A percentile compares a stretch with the other conserved stretches of the same genome.
Conservation (phyloP, 2,888 invertebrate genomes). For the Synergus gifuensis region DNA sequence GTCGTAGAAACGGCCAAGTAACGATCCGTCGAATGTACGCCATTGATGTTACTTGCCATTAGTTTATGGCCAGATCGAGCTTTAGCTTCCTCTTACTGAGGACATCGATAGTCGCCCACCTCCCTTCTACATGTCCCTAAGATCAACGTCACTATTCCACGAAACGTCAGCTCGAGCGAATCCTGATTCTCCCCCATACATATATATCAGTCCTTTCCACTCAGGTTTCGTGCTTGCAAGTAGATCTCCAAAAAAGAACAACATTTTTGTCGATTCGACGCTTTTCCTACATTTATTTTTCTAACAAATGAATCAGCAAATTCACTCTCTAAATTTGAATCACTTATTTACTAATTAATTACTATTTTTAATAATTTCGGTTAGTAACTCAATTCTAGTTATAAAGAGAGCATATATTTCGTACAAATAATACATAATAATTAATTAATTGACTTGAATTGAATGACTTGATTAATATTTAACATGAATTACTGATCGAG, state of each 20-base stretch:
- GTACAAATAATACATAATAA: too few relatives aligned
- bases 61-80: slow-evolving; percentile 48
- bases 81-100: slow-evolving; percentile 42
- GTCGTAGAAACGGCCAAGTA: slow-evolving; percentile 50
- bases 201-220: slow-evolving; percentile 13
- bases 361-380: too few relatives aligned
- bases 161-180: slow-evolving; percentile 15
- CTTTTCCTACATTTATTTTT: neutral
- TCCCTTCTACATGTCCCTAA: slow-evolving; percentile 24
- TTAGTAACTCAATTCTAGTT: too few relatives aligned
- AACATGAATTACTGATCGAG: too few relatives aligned
- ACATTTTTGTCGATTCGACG: neutral
- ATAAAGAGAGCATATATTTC: too few relatives aligned
- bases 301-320: too few relatives aligned
- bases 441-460: too few relatives aligned
- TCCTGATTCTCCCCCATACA: neutral
- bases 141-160: slow-evolving; percentile 35
- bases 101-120: slow-evolving; percentile 29
- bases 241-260: neutral
- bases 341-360: too few relatives aligned
- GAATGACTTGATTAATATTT: too few relatives aligned
- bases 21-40: slow-evolving; percentile 49
- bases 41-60: slow-evolving; percentile 46
- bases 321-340: too few relatives aligned
- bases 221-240: slow-evolving; percentile 12